Evolutionary conservation across 2,888 invertebrate genomes (phyloP).

Genomic region (Lycaena phlaeas): DNA sequence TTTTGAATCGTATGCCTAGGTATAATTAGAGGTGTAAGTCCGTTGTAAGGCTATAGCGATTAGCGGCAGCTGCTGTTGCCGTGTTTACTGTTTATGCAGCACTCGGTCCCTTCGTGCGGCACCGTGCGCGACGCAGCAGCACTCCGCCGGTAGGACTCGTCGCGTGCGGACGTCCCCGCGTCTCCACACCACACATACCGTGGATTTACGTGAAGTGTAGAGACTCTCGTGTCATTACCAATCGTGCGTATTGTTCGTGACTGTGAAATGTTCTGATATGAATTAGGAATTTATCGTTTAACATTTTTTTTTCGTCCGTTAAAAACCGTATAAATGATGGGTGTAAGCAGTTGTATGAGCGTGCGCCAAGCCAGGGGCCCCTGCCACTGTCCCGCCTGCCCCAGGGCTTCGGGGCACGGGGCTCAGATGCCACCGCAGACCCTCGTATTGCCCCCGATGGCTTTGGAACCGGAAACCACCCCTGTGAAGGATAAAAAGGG

Average conservation of each 20-base stretch:
- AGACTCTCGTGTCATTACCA: conserved; percentile 20
- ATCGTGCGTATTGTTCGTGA: conserved; percentile 18
- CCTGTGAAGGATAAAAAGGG: conserved; percentile 64
- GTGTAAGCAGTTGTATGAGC: conserved; percentile 72
- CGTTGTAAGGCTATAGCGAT: not conserved
- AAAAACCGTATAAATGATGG: conserved; percentile 54
- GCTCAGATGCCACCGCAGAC: conserved; percentile 54
- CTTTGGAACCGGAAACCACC: conserved; percentile 56
- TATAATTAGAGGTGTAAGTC: too few relatives aligned
- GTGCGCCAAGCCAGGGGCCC: conserved; percentile 69
- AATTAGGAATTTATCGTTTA: conserved; percentile 17
- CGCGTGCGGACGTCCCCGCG: conserved; percentile 44
- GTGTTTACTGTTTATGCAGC: not conserved
- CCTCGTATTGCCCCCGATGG: conserved; percentile 62
- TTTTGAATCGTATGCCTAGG: not conserved
- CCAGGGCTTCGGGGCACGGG: conserved; percentile 53
- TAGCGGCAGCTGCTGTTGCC: conserved; percentile 5
- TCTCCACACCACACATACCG: conserved; percentile 8
- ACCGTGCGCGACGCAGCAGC: conserved; percentile 14
- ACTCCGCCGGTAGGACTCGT: conserved; percentile 52
- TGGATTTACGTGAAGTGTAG: conserved; percentile 19
- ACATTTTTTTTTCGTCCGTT: conserved; percentile 11
- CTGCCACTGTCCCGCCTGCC: conserved; percentile 71
- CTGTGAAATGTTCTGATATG: conserved; percentile 24
- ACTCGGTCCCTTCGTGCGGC: conserved; percentile 12